phyloP scores from a whole-genome alignment of 1,140 invertebrate species.

The Gryon sp. region DNA sequence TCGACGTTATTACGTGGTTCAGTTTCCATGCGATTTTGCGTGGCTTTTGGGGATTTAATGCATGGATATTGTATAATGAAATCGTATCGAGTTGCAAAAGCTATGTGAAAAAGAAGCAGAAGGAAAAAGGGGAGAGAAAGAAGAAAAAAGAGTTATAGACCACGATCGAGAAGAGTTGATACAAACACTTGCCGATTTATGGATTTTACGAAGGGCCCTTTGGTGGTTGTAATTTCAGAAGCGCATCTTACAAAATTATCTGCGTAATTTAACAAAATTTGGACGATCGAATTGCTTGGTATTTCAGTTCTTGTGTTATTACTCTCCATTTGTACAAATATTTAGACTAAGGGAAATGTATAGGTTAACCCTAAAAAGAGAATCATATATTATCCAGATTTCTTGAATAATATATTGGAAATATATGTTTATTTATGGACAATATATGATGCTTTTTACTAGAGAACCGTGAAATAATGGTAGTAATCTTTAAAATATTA shows the following conservation, averaged over 20 bases:
- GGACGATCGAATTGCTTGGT: conserved; percentile 1
- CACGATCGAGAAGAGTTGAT: conserved; percentile 5
- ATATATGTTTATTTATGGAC: too few species aligned
- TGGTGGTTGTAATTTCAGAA: conserved; percentile 48
- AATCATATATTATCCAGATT: too few species aligned
- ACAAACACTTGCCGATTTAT: conserved; percentile 40
- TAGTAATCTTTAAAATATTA: too few species aligned
- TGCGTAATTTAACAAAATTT: conserved; percentile 29
- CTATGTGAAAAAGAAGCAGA: too few species aligned
- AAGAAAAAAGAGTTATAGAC: conserved; percentile 36
- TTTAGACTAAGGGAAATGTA: too few species aligned
- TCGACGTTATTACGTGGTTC: conserved; percentile 48
- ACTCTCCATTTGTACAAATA: neutral
- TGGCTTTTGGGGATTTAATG: conserved; percentile 24
- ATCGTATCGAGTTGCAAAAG: conserved; percentile 54
- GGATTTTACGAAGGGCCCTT: neutral
- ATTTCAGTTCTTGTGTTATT: neutral
- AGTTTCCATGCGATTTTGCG: conserved; percentile 27
- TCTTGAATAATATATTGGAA: too few species aligned
- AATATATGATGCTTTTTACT: too few species aligned
- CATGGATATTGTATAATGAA: conserved; percentile 48
- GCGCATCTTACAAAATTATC: conserved; percentile 34
- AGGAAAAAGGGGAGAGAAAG: neutral
- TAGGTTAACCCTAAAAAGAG: too few species aligned
- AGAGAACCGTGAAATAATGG: too few species aligned